A percentile compares a stretch with the other conserved stretches of the same genome.
These are phyloP conservation scores for Artemia franciscana DNA, from an alignment of 1,140 invertebrate genomes.

Conservation along the genomic window DNA sequence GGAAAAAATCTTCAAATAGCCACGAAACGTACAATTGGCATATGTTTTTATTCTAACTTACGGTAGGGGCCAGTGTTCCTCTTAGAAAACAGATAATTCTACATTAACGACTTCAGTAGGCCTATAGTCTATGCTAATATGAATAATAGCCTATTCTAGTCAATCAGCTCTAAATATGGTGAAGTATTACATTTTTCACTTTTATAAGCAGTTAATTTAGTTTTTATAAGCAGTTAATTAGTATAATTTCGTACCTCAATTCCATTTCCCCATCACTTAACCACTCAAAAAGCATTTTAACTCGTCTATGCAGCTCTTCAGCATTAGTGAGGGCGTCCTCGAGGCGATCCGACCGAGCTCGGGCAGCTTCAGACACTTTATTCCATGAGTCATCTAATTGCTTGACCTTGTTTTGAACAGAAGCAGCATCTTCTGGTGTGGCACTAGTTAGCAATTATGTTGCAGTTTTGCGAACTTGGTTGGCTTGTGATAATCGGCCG, in stretches of 20 bases:
- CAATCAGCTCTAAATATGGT: too few relatives aligned
- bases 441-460: constrained; percentile 63
- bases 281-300: constrained; percentile 86
- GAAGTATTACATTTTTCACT: too few relatives aligned
- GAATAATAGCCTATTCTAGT: too few relatives aligned
- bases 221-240: too few relatives aligned
- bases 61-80: too few relatives aligned
- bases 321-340: constrained; percentile 58
- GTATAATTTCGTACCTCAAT: constrained; percentile 28
- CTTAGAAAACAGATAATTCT: too few relatives aligned
- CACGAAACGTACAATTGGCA: too few relatives aligned
- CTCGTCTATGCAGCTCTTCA: constrained; percentile 73
- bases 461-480: constrained; percentile 66
- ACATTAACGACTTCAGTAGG: too few relatives aligned
- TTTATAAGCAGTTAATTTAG: too few relatives aligned
- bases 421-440: constrained; percentile 45
- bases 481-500: constrained; percentile 61
- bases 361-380: constrained; percentile 46
- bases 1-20: too few relatives aligned
- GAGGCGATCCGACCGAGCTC: constrained; percentile 47
- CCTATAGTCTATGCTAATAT: too few relatives aligned
- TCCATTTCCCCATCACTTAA: constrained; percentile 83
- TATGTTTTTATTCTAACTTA: too few relatives aligned
- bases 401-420: constrained; percentile 51
- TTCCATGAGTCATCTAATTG: constrained; percentile 70